Base-by-base conservation (phyloP, 2,888 invertebrate genomes). In the Pardosa pseudoannulata region DNA sequence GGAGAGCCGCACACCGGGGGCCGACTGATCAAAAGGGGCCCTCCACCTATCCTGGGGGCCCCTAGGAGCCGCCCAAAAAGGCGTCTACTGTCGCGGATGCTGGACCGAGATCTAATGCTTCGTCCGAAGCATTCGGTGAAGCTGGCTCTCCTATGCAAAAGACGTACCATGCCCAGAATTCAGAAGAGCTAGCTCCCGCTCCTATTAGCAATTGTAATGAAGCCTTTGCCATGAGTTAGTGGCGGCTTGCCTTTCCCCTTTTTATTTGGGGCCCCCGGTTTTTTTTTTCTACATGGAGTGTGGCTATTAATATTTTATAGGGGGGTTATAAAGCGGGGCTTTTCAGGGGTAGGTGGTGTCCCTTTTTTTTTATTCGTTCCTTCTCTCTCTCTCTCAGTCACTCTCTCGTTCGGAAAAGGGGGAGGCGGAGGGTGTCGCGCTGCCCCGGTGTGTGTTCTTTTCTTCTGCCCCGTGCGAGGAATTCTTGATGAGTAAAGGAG, bases 171-270 rank as follows among this genome's bases (percentile, higher is more conserved):
- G 85, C 85, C 62, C 74, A 74, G 85, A 79, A 86, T 86, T 86
- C 79, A 79, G 85, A 86, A 78, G 79, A 86, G 85, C 79, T 79
- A 31, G 83, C 83, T 85, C 78, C 83, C 46, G 83, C 78, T 85
- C 73, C 85, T 65, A 88, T 88, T 88, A 88, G 88, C 88, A 88
- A 88, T 88, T 88, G 88, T 88, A 88, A 88, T 88, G 88, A 88
- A 85, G 85, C 79, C 74, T 74, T 78, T 76, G 73, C 78, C 83
- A 85, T 85, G 83, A 86, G 74, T 86, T 86, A 86, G 85, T 85
- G 72, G 83, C 78, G 65, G 74, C 73, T 70, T 65, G 71, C 83
- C 29, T 29, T 73, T 19, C 13, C 71, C 56, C 64, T 64, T 36
- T 64, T 36, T 32, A 23, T 56, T 56, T 19, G 56, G 56, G 56